Base-by-base conservation (phyloP, 2,113 vertebrate genomes). In the Thermophis baileyi region DNA sequence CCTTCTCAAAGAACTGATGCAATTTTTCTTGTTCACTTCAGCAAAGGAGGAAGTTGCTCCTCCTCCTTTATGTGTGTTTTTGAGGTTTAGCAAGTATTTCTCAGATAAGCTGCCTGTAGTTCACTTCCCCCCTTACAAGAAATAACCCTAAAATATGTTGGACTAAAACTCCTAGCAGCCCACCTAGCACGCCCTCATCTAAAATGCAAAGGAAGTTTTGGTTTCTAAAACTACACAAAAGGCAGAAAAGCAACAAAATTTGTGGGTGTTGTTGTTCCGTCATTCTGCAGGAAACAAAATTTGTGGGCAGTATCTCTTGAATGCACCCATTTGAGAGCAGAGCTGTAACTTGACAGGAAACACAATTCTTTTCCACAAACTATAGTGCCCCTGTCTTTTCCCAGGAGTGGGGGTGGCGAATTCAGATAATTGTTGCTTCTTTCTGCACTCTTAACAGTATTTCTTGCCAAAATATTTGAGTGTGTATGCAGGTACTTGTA, bases 141-240 rank as follows among this genome's bases (percentile, higher is more conserved):
- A 44, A 81, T 81, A 81, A 81, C 35, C 16, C 14, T 40, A 44
- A 54, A 51, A 90, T n/a, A 51, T 1, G 0, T 0, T 10, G 50
- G 55, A 90, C 0, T 16, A 6, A 50, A 30, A 49, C 0, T 50
- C 74, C 0, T 0, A 5, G 81, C 85, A 47, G 94, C 9, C 44
- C 87, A 93, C 87, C 85, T 53, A 30, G 87, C 88, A 93, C 92
- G 90, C 91, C 93, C 91, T 93, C 57, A 87, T 94, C 90, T 85
- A 40, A 6, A 49, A 30, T 57, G 91, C n/a, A 3, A 12, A 88
- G 91, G 0, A 0, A 35, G 54, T 40, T 95, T 91, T 90, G 47
- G 89, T 46, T 92, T 90, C 93, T 69, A 44, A 91, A 57, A 40
- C 63, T 4, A 87, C 22, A 44, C 0, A 35, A 3, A 46, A 60